These are phyloP conservation scores for Tyria jacobaeae DNA, from an alignment of 2,888 invertebrate genomes.

Conservation along the genomic window DNA sequence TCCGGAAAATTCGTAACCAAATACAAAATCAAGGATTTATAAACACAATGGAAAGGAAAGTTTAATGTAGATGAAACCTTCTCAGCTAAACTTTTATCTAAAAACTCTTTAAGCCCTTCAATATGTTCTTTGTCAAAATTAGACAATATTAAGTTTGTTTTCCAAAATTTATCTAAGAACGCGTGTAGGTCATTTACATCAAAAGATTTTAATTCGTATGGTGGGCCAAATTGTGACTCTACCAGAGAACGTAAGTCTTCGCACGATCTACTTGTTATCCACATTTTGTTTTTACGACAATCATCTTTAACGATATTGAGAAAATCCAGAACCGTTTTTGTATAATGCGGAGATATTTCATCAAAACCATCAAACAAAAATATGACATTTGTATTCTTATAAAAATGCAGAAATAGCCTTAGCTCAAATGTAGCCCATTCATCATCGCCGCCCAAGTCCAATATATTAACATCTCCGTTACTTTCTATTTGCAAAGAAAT, in stretches of 20 bases:
- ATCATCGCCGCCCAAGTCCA: background rate
- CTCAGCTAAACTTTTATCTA: background rate
- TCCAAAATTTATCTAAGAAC: constrained; percentile 12
- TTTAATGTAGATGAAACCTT: background rate
- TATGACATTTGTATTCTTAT: constrained; percentile 14
- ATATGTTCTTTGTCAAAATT: constrained; percentile 12
- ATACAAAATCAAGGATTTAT: background rate
- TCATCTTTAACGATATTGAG: constrained; percentile 7
- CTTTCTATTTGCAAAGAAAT: background rate
- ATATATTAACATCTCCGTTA: background rate
- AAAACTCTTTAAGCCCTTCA: background rate
- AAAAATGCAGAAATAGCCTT: constrained; percentile 21
- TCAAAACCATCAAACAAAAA: constrained; percentile 34
- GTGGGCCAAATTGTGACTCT: background rate
- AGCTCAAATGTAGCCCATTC: constrained; percentile 5
- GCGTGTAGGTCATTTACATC: background rate
- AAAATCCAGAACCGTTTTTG: constrained; percentile 11
- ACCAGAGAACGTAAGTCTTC: background rate
- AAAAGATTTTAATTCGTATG: background rate
- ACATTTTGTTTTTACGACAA: background rate
- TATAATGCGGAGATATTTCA: constrained; percentile 27
- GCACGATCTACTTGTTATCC: constrained; percentile 1
- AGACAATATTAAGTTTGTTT: constrained; percentile 12
- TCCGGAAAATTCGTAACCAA: constrained; percentile 2
- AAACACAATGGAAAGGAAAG: background rate